Evolutionary conservation across 1,140 invertebrate species (phyloP), one percentile per base, ranked within the genome.

Genomic region (Tetragnatha versicolor): DNA sequence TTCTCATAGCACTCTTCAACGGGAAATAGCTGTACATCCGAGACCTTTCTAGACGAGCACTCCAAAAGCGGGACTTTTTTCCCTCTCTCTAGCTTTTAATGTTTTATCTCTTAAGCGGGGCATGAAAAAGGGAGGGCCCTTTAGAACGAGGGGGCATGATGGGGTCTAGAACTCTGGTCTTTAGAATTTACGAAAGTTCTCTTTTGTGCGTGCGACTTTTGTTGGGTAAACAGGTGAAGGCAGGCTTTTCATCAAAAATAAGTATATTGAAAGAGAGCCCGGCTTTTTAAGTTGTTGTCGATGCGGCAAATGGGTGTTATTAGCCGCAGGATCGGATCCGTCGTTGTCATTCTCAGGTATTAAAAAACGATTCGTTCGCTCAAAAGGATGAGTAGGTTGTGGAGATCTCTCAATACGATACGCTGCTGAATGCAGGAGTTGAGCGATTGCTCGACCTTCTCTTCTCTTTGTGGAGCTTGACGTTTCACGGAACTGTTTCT

Each of bases 151-250:
- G 39, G 58, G 58, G 72, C 10, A n/a, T 14, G 42, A 42, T 65
- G 9, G 58, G 45, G 14, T 17, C 10, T 25, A 35, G 31, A 51
- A 49, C 29, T 7, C 35, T 25, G 22, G 6, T 55, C 65, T 51
- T 68, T 45, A 17, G 42, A 51, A 51, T 66, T 63, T 49, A 22
- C 12, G 33, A 12, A 42, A 53, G 33, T 10, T n/a, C n/a, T 35
- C 55, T 63, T 49, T 75, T 75, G 55, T 63, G 20, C 6, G 14
- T 35, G 49, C 9, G 29, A 49, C 9, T 29, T 55, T 63, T 75
- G 70, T 63, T 75, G 70, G 70, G 39, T 49, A 75, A 75, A 75
- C 70, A 75, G 58, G 70, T 75, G 70, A 75, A 49, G n/a, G 42
- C 6, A 12, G 0, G 17, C 61, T 25, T 27, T 29, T 9, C 51